phyloP scores from a whole-genome alignment of 2,888 invertebrate genomes.

The Germaria angustata region DNA sequence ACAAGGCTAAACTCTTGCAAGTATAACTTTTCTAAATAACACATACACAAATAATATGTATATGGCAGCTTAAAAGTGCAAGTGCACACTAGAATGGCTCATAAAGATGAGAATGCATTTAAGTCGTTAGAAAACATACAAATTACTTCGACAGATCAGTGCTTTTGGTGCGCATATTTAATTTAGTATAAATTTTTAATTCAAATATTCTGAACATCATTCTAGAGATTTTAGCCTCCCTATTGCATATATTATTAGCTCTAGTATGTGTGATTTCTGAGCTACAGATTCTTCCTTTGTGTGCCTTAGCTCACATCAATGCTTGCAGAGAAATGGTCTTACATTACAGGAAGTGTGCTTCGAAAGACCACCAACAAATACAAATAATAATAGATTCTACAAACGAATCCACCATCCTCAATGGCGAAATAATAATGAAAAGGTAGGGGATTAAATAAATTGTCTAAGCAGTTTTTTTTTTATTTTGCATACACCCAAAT shows the following conservation, averaged over 20 bases:
- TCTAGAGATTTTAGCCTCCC: not conserved
- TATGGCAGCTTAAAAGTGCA: not conserved
- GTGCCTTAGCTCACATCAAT: not conserved
- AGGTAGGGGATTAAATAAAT: slow-evolving; percentile 15
- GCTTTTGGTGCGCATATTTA: too few species aligned
- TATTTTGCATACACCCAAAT: not conserved
- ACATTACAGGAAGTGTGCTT: not conserved
- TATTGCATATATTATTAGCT: not conserved
- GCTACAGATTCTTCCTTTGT: not conserved
- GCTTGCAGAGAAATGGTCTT: not conserved
- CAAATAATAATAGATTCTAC: not conserved
- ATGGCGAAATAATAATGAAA: not conserved
- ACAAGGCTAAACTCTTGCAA: not conserved
- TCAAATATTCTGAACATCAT: too few species aligned
- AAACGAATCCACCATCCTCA: not conserved
- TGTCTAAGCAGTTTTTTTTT: not conserved
- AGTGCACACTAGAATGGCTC: not conserved
- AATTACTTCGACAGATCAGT: too few species aligned
- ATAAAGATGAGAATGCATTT: not conserved
- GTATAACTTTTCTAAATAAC: not conserved
- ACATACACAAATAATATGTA: not conserved
- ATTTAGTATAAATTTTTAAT: too few species aligned
- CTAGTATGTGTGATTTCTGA: not conserved
- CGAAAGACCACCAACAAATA: not conserved
- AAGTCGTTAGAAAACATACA: too few species aligned